A percentile compares a stretch with the other conserved stretches of the same genome.
Evolutionary conservation across 2,888 invertebrate species (phyloP).

Genomic region (Apoda limacodes): DNA sequence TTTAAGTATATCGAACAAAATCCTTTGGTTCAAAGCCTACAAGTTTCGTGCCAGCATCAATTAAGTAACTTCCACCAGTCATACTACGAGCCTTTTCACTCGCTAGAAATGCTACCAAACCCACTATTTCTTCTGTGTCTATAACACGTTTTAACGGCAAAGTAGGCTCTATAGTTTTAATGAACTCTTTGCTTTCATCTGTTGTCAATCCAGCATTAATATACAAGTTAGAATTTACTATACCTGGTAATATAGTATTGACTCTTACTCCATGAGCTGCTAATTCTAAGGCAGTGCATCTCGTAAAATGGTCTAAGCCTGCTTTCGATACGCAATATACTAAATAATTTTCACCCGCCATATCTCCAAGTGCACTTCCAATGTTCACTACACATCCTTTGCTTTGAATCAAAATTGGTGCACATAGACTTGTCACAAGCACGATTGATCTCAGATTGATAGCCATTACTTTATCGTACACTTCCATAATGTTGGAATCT

Average conservation of each 20-base stretch:
- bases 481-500: slow-evolving; percentile 15
- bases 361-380: no score
- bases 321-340: slow-evolving; percentile 13
- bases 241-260: slow-evolving; percentile 79
- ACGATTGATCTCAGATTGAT: slow-evolving; percentile 24
- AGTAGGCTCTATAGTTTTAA: slow-evolving; percentile 11
- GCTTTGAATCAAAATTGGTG: slow-evolving; percentile 23
- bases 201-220: slow-evolving; percentile 67
- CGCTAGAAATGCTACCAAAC: slow-evolving; percentile 24
- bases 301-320: slow-evolving; percentile 73
- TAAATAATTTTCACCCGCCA: no score
- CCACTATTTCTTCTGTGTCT: slow-evolving; percentile 25
- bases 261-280: slow-evolving; percentile 71
- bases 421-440: slow-evolving; percentile 22
- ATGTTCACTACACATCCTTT: slow-evolving; percentile 31
- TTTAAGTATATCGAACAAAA: no score
- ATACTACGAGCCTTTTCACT: slow-evolving; percentile 24
- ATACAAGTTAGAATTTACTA: slow-evolving; percentile 55
- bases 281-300: slow-evolving; percentile 74
- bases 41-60: slow-evolving; percentile 27
- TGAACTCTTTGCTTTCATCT: slow-evolving; percentile 38
- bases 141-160: slow-evolving; percentile 16
- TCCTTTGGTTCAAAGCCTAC: no score
- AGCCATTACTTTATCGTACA: slow-evolving; percentile 24
- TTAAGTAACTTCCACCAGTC: slow-evolving; percentile 22